Evolutionary conservation across 2,113 vertebrate genomes (phyloP).

Genomic region (Mustela nigripes): DNA sequence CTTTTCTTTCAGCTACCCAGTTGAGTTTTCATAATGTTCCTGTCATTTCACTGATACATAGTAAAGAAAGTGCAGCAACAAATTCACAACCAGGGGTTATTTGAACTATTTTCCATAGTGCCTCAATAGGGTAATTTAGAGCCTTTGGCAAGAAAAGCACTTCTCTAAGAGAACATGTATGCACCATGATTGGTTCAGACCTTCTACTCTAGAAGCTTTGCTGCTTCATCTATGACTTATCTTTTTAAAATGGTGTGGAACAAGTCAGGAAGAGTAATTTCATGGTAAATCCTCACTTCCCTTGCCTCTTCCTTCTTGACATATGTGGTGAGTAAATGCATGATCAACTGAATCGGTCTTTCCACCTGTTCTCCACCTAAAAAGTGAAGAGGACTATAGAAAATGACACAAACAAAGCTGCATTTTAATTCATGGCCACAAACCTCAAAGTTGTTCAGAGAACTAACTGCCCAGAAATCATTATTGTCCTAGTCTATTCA

Average conservation of each 20-base stretch:
- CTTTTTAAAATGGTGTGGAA: not conserved
- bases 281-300: not conserved
- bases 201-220: not conserved
- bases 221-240: not conserved
- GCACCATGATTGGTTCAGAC: not conserved
- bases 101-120: not conserved
- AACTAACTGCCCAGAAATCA: not conserved
- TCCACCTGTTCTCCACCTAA: not conserved
- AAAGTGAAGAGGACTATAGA: not conserved
- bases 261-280: not conserved
- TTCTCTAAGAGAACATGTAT: not conserved
- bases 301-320: not conserved
- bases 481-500: not conserved
- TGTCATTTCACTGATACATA: not conserved
- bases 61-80: not conserved
- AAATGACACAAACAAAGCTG: not conserved
- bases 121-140: not conserved
- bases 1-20: not conserved
- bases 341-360: not conserved
- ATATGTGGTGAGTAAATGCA: not conserved
- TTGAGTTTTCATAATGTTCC: not conserved
- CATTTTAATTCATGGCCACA: not conserved
- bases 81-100: not conserved
- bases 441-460: not conserved
- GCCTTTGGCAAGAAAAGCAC: not conserved